Conservation (phyloP, 2,888 invertebrate species). For the Nasonovia ribisnigri region DNA sequence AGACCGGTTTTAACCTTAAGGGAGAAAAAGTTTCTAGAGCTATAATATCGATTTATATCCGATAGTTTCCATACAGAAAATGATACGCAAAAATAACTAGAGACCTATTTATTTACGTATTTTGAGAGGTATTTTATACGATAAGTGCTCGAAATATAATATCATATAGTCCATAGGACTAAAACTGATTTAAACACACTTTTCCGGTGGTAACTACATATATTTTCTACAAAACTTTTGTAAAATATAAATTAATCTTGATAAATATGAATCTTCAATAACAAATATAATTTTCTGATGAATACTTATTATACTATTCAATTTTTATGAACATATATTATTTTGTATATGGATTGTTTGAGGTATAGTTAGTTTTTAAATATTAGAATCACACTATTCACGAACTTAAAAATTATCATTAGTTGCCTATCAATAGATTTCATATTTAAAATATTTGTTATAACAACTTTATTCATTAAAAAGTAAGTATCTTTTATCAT, state of each 20-base stretch:
- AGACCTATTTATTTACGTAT: not conserved
- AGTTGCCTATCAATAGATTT: not conserved
- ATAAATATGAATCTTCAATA: not conserved
- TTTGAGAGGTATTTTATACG: constrained; percentile 19
- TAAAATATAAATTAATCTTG: not conserved
- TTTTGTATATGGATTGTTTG: not conserved
- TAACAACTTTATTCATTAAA: not conserved
- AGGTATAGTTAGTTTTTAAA: not conserved
- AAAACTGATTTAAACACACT: not conserved
- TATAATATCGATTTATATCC: not conserved
- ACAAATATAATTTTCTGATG: not conserved
- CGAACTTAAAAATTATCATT: not conserved
- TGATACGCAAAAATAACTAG: not conserved
- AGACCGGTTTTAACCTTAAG: not conserved
- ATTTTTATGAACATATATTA: too few species aligned
- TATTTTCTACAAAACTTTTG: not conserved
- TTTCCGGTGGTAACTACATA: not conserved
- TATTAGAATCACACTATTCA: not conserved
- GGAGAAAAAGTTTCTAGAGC: not conserved
- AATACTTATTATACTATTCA: not conserved
- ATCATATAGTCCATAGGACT: not conserved
- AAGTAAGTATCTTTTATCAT: not conserved
- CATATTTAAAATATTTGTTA: not conserved
- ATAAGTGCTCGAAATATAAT: constrained; percentile 3
- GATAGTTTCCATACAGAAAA: not conserved